phyloP scores from a whole-genome alignment of 2,888 invertebrate genomes.

The Nesidiocoris tenuis region DNA sequence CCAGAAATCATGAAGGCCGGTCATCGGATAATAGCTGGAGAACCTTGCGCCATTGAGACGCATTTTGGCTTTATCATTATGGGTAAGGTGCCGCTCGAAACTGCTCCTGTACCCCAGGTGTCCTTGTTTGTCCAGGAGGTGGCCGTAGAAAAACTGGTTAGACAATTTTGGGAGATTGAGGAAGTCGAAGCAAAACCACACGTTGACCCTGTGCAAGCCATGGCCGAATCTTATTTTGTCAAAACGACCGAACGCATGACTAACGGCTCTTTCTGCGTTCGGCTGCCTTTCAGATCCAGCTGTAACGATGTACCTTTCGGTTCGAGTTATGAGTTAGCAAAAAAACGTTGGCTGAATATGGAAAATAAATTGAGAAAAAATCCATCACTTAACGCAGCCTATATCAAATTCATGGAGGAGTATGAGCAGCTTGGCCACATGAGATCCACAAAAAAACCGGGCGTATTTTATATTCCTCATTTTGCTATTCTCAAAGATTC shows the following conservation, averaged over 20 bases:
- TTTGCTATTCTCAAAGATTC: too few relatives aligned
- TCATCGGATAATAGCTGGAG: neutral
- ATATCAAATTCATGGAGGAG: neutral
- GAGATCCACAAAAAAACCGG: neutral
- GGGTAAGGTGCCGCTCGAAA: too few relatives aligned
- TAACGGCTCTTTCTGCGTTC: conserved; percentile 1
- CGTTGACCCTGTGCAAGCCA: neutral
- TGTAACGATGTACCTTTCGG: neutral
- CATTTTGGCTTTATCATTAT: neutral
- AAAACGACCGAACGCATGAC: neutral
- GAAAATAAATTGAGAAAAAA: neutral
- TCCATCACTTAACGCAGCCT: neutral
- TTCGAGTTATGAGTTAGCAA: neutral
- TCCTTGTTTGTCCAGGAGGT: too few relatives aligned
- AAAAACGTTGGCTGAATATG: neutral
- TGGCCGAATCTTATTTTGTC: neutral
- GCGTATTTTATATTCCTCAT: neutral
- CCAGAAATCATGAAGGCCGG: too few relatives aligned
- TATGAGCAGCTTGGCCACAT: neutral
- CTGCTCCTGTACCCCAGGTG: too few relatives aligned
- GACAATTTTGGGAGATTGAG: neutral
- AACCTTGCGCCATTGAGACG: neutral
- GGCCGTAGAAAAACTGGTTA: too few relatives aligned
- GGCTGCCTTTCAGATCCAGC: neutral
- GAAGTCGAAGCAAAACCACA: neutral